Percentiles rank a stretch among this genome's conserved stretches.
Conservation (phyloP, 2,797 vertebrate species). For the Micromesistius poutassou region DNA sequence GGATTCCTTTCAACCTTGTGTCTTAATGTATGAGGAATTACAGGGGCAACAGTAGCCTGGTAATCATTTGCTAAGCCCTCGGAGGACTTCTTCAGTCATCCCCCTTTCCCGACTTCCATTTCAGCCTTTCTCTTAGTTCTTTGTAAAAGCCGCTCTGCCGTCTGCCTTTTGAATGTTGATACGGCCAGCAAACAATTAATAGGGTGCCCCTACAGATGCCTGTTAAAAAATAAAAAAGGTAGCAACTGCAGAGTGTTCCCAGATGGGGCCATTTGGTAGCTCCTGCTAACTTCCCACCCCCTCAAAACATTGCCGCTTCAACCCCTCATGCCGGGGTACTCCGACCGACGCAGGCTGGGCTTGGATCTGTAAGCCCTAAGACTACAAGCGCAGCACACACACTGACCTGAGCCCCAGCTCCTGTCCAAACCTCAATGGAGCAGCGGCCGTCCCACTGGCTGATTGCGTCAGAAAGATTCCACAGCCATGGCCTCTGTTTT, state of each 20-base stretch:
- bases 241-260: slow-evolving; percentile 44
- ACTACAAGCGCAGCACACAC: slow-evolving; percentile 57
- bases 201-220: slow-evolving; percentile 60
- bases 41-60: slow-evolving; percentile 60
- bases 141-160: slow-evolving; percentile 59
- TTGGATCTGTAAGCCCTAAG: slow-evolving; percentile 57
- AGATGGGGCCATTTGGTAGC: slow-evolving; percentile 46
- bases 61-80: slow-evolving; percentile 68
- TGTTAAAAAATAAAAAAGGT: slow-evolving; percentile 60
- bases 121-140: slow-evolving; percentile 58
- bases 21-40: slow-evolving; percentile 73
- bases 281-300: slow-evolving; percentile 44
- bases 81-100: slow-evolving; percentile 58
- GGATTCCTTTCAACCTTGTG: slow-evolving; percentile 71
- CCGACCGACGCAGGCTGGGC: slow-evolving; percentile 36
- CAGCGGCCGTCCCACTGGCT: slow-evolving; percentile 59
- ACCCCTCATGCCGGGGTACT: slow-evolving; percentile 45
- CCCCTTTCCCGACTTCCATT: slow-evolving; percentile 57
- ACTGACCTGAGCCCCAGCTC: slow-evolving; percentile 53
- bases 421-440: slow-evolving; percentile 56
- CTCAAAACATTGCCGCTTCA: slow-evolving; percentile 39
- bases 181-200: slow-evolving; percentile 75
- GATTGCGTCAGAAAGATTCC: slow-evolving; percentile 77
- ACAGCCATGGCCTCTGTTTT: slow-evolving; percentile 72
- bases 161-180: slow-evolving; percentile 70